Base-by-base conservation (phyloP, 2,797 vertebrate genomes). In the Danio albolineatus region DNA sequence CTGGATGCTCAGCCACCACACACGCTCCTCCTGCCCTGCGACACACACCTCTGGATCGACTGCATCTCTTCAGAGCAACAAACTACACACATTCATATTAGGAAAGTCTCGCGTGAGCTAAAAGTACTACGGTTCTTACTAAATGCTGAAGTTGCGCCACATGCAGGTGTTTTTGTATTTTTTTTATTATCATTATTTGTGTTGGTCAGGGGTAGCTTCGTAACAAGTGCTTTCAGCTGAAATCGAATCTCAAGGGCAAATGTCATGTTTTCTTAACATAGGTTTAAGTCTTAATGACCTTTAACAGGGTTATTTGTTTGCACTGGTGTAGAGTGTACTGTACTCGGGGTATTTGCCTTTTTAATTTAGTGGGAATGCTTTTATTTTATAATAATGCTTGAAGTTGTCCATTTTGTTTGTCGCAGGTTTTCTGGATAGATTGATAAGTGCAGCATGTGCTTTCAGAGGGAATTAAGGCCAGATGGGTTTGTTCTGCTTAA, bases 1-100 rank as follows among this genome's bases (percentile, higher is more conserved):
- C 92, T 84, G 57, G 94, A 95, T 89, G 80, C 78, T 80, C 49
- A 12, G 90, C 91, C 92, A 87, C 78, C 0, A 71, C 85, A 75
- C 49, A 89, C 79, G 56, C 86, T 89, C 84, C 87, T 71, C 64
- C 86, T 88, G 81, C 36, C 72, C 73, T 49, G 73, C 53, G 79
- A 81, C 84, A 82, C 89, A 61, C 73, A 64, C 46, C 73, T 72
- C 60, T 53, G 16, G 73, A 21, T 56, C 4, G 38, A 21, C 73
- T 76, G 5, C 28, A 36, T 76, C 78, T 83, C 71, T 48, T 28
- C 21, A 12, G 66, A 56, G 43, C 85, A 67, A 61, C 46, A 43
- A 14, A 36, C 82, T 76, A 16, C 21, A 53, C 46, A 19, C 51
- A 51, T 73, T 60, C 10, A 19, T 71, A 16, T 9, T 41, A n/a